These are phyloP conservation scores for Mythimna loreyi DNA, from an alignment of 2,888 invertebrate genomes.

Conservation along the genomic window DNA sequence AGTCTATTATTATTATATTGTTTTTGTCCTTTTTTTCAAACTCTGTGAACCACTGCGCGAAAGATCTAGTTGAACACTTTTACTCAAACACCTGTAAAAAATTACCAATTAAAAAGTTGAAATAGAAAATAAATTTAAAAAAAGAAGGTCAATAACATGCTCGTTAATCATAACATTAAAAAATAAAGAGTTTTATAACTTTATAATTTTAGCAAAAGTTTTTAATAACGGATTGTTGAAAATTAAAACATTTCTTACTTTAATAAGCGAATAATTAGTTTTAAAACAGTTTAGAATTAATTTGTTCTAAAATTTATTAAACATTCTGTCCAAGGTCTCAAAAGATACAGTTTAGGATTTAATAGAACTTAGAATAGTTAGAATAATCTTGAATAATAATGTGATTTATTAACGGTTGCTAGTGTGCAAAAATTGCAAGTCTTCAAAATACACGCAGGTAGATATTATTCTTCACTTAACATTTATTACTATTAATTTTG, in stretches of 20 bases:
- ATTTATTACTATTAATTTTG: no score
- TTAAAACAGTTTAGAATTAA: constrained; percentile 3
- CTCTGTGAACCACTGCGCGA: no score
- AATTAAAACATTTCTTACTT: constrained; percentile 28
- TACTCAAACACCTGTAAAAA: not conserved
- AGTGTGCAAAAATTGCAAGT: not conserved
- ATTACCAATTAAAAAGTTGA: not conserved
- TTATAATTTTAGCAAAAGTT: constrained; percentile 22
- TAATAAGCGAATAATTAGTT: constrained; percentile 31
- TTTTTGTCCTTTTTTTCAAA: no score
- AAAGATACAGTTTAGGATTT: not conserved
- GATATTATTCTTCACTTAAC: no score
- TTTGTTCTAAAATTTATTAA: constrained; percentile 21
- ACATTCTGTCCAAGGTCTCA: constrained; percentile 17
- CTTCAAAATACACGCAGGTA: not conserved
- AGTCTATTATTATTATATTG: no score
- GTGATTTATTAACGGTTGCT: not conserved
- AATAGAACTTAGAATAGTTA: constrained; percentile 4
- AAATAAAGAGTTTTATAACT: constrained; percentile 17
- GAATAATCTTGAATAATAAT: constrained; percentile 2
- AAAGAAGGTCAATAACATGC: not conserved
- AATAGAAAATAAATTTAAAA: not conserved
- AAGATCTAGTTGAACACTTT: no score
- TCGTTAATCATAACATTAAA: constrained; percentile 20
- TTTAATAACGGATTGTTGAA: constrained; percentile 14